Evolutionary conservation across 2,113 vertebrate species (phyloP).

Genomic region (Trachemys scripta): DNA sequence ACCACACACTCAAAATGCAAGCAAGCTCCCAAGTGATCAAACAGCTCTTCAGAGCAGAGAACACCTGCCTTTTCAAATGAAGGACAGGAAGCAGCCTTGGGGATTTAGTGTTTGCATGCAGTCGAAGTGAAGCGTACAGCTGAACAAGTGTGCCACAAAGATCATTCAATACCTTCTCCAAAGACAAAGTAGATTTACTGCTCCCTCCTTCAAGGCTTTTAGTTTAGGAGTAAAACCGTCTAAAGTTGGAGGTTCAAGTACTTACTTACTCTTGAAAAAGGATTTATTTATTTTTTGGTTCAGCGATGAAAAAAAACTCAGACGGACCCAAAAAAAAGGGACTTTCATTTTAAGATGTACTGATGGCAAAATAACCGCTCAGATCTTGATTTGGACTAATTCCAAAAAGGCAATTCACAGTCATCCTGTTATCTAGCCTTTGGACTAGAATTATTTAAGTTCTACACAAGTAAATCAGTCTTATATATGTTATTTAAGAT

Average conservation of each 20-base stretch:
- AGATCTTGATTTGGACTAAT: fast-evolving
- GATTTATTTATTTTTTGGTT: not conserved
- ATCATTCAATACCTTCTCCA: not conserved
- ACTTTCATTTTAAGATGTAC: fast-evolving
- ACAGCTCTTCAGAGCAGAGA: not conserved
- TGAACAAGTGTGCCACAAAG: fast-evolving
- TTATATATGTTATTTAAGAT: not conserved
- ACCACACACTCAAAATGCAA: not conserved
- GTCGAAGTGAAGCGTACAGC: not conserved
- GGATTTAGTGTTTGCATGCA: fast-evolving
- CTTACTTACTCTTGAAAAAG: not conserved
- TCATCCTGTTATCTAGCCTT: not conserved
- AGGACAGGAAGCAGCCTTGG: not conserved
- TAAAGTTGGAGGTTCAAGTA: not conserved
- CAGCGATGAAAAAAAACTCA: not conserved
- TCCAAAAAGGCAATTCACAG: fast-evolving
- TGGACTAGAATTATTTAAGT: not conserved
- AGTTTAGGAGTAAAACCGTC: not conserved
- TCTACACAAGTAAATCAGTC: not conserved
- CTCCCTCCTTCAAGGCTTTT: not conserved
- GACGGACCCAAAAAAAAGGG: not conserved
- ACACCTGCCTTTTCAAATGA: not conserved
- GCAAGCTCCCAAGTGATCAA: too few species aligned
- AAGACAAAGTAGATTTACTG: not conserved
- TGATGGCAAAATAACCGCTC: not conserved